Evolutionary conservation across 1,140 invertebrate genomes (phyloP), one percentile per base, ranked within the genome.

Genomic region (Meloidogyne chitwoodi): DNA sequence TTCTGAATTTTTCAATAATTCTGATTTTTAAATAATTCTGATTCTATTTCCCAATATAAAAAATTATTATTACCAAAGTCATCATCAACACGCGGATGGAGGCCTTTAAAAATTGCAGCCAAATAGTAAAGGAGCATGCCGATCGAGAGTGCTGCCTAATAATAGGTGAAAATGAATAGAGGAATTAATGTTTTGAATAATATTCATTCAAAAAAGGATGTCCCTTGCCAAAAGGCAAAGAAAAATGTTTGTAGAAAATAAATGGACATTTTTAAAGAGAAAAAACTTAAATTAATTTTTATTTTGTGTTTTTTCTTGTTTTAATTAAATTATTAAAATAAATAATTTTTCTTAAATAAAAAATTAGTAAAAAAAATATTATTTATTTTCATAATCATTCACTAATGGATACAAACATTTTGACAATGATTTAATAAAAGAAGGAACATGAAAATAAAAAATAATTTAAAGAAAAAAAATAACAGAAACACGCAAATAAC

Each of bases 31-130:
- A n/a, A n/a, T n/a, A n/a, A n/a, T n/a, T n/a, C n/a, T n/a, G n/a
- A n/a, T n/a, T n/a, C n/a, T n/a, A n/a, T n/a, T n/a, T n/a, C n/a
- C n/a, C n/a, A n/a, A n/a, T n/a, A n/a, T n/a, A n/a, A n/a, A n/a
- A n/a, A n/a, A n/a, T n/a, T 56, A 8, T 16, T 19, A 16, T 16
- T 56, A 56, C 48, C 48, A 75, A 86, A 86, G 66, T 86, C 85
- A 68, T 86, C 85, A 77, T 86, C 85, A 27, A 86, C 86, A 44
- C 85, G 77, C 34, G 85, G 85, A 74, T 86, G 85, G 27, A 86
- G 76, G 48, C 85, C 86, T 68, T 87, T 87, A 81, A 87, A 87
- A 68, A 86, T 86, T 62, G 85, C 86, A 65, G 85, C 84, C 76
- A 85, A 79, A 74, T 85, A 85, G 79, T 85, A 85, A 76, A 85